phyloP scores from a whole-genome alignment of 2,113 vertebrate species.

The Oreochromis tanganicae region DNA sequence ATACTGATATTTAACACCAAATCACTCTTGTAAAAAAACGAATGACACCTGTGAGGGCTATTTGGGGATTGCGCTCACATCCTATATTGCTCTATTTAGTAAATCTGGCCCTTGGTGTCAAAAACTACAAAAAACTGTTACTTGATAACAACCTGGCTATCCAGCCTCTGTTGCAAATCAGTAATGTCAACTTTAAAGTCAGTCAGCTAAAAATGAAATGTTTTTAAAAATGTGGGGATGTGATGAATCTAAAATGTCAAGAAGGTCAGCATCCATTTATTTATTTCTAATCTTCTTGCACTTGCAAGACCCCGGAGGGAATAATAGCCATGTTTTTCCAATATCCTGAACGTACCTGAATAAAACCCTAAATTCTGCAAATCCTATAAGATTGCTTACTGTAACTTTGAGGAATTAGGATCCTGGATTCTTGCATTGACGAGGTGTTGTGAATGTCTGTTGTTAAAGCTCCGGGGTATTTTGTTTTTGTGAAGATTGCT shows the following conservation, averaged over 20 bases:
- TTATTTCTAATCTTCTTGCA: not conserved
- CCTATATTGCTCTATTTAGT: too few relatives aligned
- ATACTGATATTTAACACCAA: too few relatives aligned
- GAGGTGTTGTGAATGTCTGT: not conserved
- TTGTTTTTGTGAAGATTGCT: slow-evolving; percentile 20
- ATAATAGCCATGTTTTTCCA: not conserved
- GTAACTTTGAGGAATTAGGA: not conserved
- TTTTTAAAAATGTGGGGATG: not conserved
- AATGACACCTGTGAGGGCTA: too few relatives aligned
- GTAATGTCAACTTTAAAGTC: not conserved
- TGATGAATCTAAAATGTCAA: not conserved
- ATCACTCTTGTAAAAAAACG: too few relatives aligned
- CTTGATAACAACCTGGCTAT: not conserved
- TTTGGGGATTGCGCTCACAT: too few relatives aligned
- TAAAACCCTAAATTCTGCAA: not conserved
- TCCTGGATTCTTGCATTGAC: not conserved
- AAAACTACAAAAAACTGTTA: not conserved
- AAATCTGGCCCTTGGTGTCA: not conserved
- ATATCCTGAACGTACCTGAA: not conserved
- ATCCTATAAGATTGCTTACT: not conserved
- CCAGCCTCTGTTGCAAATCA: not conserved
- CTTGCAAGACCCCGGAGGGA: not conserved
- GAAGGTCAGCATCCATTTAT: not conserved
- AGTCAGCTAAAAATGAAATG: not conserved
- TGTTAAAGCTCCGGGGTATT: not conserved